These are phyloP conservation scores for Epistrophe eligans DNA, from an alignment of 2,888 invertebrate genomes.

Conservation along the genomic window DNA sequence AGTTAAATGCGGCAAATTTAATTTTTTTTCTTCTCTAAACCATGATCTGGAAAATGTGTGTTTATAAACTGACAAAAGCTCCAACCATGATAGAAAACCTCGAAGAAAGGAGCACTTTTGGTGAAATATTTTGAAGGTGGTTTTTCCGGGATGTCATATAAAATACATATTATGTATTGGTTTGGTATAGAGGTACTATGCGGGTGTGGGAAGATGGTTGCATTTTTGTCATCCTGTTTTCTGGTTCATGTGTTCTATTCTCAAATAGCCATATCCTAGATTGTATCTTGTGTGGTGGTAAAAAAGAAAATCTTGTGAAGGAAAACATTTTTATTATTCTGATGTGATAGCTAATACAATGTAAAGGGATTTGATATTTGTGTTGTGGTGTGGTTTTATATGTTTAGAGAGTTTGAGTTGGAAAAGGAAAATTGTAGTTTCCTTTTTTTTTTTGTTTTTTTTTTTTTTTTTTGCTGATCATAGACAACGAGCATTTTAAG, in stretches of 20 bases:
- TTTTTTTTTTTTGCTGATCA: slow-evolving; percentile 51
- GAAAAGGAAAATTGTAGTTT: not conserved
- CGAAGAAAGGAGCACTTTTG: slow-evolving; percentile 40
- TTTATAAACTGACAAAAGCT: slow-evolving; percentile 71
- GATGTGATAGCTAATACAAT: slow-evolving; percentile 19
- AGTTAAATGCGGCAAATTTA: slow-evolving; percentile 53
- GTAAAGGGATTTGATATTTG: slow-evolving; percentile 22
- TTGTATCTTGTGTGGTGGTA: slow-evolving; percentile 27
- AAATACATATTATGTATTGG: too few species aligned
- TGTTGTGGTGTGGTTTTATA: slow-evolving; percentile 14
- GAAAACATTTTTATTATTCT: slow-evolving; percentile 48
- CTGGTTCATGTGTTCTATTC: slow-evolving; percentile 66
- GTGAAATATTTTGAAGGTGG: slow-evolving; percentile 50
- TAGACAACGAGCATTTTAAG: slow-evolving; percentile 32
- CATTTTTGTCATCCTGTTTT: slow-evolving; percentile 64
- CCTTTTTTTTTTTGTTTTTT: slow-evolving; percentile 33
- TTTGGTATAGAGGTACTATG: not conserved
- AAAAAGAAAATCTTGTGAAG: slow-evolving; percentile 32
- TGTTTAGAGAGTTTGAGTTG: slow-evolving; percentile 8
- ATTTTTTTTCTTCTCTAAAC: slow-evolving; percentile 50
- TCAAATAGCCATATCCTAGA: slow-evolving; percentile 54
- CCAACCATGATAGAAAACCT: slow-evolving; percentile 27
- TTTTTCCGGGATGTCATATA: slow-evolving; percentile 22
- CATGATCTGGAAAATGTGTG: slow-evolving; percentile 67
- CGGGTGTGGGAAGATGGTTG: slow-evolving; percentile 6